Evolutionary conservation across 2,113 vertebrate genomes (phyloP).

Genomic region (Planiliza haematocheilus): DNA sequence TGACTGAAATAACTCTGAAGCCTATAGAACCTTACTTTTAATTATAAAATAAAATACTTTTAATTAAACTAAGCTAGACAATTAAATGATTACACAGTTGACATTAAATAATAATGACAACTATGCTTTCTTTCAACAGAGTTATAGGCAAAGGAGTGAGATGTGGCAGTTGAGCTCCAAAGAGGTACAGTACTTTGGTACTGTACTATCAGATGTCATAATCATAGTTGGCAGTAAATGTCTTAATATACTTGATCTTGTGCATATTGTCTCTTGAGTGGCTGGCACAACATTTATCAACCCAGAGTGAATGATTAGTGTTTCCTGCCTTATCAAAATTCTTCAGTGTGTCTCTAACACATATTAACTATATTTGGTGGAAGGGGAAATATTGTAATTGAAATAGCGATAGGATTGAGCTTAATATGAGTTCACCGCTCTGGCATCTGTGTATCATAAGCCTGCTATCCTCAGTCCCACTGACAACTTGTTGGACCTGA

Average conservation of each 20-base stretch:
- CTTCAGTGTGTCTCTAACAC: slow-evolving; percentile 44
- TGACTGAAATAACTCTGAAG: too few species aligned
- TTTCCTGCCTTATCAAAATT: slow-evolving; percentile 51
- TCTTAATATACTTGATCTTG: too few species aligned
- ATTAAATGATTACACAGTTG: too few species aligned
- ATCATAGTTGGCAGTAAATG: too few species aligned
- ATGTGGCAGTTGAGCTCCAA: too few species aligned
- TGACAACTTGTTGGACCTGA: slow-evolving; percentile 55
- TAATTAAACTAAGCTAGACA: too few species aligned
- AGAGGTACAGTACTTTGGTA: too few species aligned
- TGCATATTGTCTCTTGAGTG: slow-evolving; percentile 5
- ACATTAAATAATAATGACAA: too few species aligned
- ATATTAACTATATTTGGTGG: slow-evolving; percentile 65
- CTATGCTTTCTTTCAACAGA: too few species aligned
- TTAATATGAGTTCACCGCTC: slow-evolving; percentile 61
- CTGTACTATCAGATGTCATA: not conserved
- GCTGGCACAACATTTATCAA: slow-evolving; percentile 45
- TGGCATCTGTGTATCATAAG: slow-evolving; percentile 69
- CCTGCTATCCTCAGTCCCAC: slow-evolving; percentile 40
- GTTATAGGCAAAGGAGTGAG: too few species aligned
- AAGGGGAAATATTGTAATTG: slow-evolving; percentile 56
- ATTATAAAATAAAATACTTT: too few species aligned
- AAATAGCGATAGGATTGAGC: slow-evolving; percentile 52
- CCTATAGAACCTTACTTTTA: too few species aligned
- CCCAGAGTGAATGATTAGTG: slow-evolving; percentile 27